phyloP scores from a whole-genome alignment of 2,113 vertebrate species.

The Menidia beryllina region DNA sequence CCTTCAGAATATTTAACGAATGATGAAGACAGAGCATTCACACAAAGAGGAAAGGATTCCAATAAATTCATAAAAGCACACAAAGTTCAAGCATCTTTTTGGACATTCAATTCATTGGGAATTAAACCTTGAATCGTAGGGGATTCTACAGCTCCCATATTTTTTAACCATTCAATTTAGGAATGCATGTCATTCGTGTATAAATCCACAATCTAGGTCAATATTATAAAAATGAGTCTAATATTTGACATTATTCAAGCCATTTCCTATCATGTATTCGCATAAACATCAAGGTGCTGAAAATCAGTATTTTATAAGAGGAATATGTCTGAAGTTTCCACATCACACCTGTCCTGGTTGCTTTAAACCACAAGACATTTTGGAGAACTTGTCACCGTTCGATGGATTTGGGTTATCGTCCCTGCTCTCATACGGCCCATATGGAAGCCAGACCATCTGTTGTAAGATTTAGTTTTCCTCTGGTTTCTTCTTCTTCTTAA shows the following conservation, averaged over 20 bases:
- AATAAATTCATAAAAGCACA: background rate
- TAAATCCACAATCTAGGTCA: background rate
- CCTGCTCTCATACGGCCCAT: background rate
- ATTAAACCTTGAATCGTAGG: background rate
- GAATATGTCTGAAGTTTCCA: background rate
- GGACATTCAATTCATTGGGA: background rate
- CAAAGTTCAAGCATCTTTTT: background rate
- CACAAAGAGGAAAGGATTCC: background rate
- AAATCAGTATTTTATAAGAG: too few species aligned
- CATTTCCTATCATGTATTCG: background rate
- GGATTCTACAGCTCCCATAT: background rate
- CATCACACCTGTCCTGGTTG: background rate
- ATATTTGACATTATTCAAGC: too few species aligned
- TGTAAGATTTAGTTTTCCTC: background rate
- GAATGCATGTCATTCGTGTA: background rate
- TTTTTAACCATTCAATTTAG: background rate
- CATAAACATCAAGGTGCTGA: background rate
- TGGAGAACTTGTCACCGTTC: background rate
- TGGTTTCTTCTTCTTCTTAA: background rate
- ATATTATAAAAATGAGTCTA: background rate
- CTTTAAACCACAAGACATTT: background rate
- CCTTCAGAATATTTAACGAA: background rate
- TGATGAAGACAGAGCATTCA: background rate
- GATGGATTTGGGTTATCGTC: background rate
- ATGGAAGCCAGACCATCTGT: constrained; percentile 1